phyloP scores from a whole-genome alignment of 1,140 invertebrate genomes.

The Polyergus mexicanus region DNA sequence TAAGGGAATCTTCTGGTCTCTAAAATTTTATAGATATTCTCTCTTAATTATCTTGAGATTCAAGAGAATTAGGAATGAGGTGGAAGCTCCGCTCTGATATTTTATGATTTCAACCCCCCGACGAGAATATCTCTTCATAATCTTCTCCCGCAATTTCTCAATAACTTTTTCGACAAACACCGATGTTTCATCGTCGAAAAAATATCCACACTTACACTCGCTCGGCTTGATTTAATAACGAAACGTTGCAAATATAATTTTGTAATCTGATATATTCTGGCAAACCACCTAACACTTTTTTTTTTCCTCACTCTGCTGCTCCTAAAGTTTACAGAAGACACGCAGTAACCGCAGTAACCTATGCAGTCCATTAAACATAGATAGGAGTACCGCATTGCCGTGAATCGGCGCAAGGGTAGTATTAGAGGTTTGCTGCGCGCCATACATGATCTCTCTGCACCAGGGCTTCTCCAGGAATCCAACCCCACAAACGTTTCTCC shows the following conservation, averaged over 20 bases:
- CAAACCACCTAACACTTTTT: not conserved
- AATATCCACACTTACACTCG: not conserved
- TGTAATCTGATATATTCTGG: not conserved
- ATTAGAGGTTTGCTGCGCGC: conserved; percentile 72
- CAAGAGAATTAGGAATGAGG: not conserved
- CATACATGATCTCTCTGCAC: conserved; percentile 31
- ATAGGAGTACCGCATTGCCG: conserved; percentile 84
- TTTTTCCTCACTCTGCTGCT: not conserved
- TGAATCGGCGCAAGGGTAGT: conserved; percentile 78
- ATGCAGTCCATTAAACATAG: conserved; percentile 85
- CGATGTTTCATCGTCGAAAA: not conserved
- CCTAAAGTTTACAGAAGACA: conserved; percentile 39
- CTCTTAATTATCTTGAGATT: not conserved
- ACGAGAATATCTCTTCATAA: not conserved
- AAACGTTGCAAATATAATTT: not conserved
- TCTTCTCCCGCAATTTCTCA: not conserved
- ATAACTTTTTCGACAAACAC: not conserved
- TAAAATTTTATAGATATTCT: not conserved
- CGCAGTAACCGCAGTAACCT: conserved; percentile 72
- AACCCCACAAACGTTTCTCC: not conserved
- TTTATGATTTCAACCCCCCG: not conserved
- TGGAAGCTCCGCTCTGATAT: not conserved
- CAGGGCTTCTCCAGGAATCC: conserved; percentile 44
- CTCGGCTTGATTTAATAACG: not conserved
- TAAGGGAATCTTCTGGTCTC: not conserved